Evolutionary conservation across 2,113 vertebrate genomes (phyloP).

Genomic region (Chaetops frenatus): DNA sequence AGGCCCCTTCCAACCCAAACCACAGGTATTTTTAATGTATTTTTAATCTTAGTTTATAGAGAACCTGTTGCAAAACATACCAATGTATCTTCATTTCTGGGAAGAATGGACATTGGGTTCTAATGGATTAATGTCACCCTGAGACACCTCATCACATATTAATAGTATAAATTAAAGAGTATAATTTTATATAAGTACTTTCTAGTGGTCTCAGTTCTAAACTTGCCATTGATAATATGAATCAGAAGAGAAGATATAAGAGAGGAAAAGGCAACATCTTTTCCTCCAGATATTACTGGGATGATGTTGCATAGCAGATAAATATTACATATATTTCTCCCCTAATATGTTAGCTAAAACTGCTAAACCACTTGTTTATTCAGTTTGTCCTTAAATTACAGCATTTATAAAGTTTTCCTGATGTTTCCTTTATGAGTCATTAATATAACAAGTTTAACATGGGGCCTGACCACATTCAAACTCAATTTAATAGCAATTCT

Average conservation of each 20-base stretch:
- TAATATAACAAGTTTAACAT: background rate
- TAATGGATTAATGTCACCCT: background rate
- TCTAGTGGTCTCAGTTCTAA: background rate
- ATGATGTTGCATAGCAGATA: background rate
- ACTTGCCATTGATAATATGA: accelerated
- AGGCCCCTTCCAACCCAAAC: background rate
- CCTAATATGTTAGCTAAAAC: background rate
- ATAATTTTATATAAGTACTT: background rate
- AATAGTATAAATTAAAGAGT: background rate
- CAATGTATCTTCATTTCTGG: background rate
- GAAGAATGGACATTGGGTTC: background rate
- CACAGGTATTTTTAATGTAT: accelerated
- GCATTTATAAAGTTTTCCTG: background rate
- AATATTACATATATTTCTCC: background rate
- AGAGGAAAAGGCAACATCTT: background rate
- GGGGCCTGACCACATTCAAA: background rate
- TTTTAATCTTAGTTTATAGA: background rate
- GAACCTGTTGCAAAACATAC: background rate
- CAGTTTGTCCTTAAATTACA: background rate
- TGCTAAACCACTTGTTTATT: slow-evolving; percentile 8
- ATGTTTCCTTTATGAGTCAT: slow-evolving; percentile 1
- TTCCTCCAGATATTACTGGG: background rate
- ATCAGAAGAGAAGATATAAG: background rate
- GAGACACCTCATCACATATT: background rate
- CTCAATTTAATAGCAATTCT: background rate